These are phyloP conservation scores for Pangasianodon hypophthalmus DNA, from an alignment of 2,113 vertebrate genomes.

Conservation along the genomic window DNA sequence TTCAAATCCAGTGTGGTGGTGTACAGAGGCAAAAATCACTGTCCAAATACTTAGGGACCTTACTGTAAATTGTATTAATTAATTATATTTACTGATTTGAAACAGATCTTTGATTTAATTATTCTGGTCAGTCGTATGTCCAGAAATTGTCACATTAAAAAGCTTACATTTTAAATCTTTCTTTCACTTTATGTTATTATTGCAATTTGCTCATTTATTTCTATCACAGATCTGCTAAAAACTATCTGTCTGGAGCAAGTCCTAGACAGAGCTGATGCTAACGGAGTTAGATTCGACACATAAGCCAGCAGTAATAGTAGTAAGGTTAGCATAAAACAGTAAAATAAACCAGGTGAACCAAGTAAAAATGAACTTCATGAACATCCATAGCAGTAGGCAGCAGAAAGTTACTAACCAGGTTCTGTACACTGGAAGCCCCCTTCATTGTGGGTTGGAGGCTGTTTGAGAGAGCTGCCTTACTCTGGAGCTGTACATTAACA, in stretches of 20 bases:
- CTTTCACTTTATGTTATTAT: not conserved
- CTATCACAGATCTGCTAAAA: no score
- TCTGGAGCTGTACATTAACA: constrained; percentile 86
- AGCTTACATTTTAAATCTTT: not conserved
- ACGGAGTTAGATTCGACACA: not conserved
- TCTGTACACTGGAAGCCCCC: constrained; percentile 88
- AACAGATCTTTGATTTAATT: not conserved
- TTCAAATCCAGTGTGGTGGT: no score
- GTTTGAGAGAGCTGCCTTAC: constrained; percentile 87
- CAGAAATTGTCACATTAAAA: not conserved
- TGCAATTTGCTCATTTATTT: not conserved
- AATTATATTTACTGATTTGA: not conserved
- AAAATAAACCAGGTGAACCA: no score
- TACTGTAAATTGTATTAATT: not conserved
- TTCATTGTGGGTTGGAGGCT: constrained; percentile 91
- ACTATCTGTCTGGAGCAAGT: no score
- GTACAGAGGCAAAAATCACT: no score
- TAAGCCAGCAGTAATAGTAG: no score
- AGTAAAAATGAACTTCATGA: no score
- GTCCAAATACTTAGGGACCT: no score
- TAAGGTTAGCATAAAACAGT: no score
- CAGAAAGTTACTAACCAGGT: constrained; percentile 82
- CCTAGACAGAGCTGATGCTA: not conserved
- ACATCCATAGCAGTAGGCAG: not conserved
- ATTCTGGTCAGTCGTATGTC: no score